Evolutionary conservation across 2,888 invertebrate genomes (phyloP).

Genomic region (Plebejus anna): DNA sequence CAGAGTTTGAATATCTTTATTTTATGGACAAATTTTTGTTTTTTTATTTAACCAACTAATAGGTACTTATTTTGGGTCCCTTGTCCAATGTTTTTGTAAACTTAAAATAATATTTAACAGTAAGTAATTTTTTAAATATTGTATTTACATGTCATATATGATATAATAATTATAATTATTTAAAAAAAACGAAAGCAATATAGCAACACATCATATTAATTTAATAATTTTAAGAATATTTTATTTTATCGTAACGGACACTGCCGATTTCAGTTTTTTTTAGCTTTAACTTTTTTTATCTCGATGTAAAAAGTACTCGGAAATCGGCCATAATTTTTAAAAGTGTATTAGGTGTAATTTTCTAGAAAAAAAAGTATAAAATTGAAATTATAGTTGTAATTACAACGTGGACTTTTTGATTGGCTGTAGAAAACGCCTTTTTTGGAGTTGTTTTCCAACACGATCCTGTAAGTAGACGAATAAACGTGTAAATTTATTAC

Average conservation of each 20-base stretch:
- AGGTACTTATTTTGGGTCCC: background rate
- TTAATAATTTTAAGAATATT: slow-evolving; percentile 37
- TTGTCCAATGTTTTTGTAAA: too few relatives aligned
- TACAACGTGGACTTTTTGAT: slow-evolving; percentile 48
- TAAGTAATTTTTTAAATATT: slow-evolving; percentile 6
- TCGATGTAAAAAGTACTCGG: slow-evolving; percentile 31
- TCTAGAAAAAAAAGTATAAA: slow-evolving; percentile 46
- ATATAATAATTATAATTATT: background rate
- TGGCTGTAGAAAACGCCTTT: slow-evolving; percentile 62
- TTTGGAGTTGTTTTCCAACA: slow-evolving; percentile 52
- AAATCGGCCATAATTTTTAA: slow-evolving; percentile 52
- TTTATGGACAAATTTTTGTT: too few relatives aligned
- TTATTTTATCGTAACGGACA: slow-evolving; percentile 33
- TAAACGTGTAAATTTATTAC: slow-evolving; percentile 74
- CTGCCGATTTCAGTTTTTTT: slow-evolving; percentile 30
- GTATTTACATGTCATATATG: slow-evolving; percentile 1
- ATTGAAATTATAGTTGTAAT: slow-evolving; percentile 40
- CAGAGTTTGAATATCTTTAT: too few relatives aligned
- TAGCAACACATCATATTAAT: slow-evolving; percentile 57
- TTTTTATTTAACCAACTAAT: too few relatives aligned
- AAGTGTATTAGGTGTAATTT: slow-evolving; percentile 56
- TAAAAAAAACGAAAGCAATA: slow-evolving; percentile 63
- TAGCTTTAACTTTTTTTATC: slow-evolving; percentile 28
- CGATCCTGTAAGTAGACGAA: slow-evolving; percentile 69
- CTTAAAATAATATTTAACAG: background rate